Evolutionary conservation across 2,888 invertebrate genomes (phyloP).

Genomic region (Lasioglossum lativentre): DNA sequence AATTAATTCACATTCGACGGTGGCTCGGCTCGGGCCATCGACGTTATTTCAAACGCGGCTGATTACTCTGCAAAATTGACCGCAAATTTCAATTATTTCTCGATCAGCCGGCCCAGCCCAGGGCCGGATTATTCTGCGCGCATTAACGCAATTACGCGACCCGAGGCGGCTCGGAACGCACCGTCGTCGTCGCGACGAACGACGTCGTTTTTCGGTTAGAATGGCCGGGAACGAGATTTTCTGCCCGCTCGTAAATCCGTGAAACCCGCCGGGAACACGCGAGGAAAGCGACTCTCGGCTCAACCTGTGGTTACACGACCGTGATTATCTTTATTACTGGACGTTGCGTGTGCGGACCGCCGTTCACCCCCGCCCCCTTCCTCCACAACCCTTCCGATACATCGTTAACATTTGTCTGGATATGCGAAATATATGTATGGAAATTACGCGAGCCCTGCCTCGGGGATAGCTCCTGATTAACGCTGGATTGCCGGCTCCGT

Average conservation of each 20-base stretch:
- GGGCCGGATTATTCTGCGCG: constrained; percentile 32
- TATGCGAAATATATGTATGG: constrained; percentile 56
- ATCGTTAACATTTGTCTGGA: constrained; percentile 60
- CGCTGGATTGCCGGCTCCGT: constrained; percentile 6
- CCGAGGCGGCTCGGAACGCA: background rate
- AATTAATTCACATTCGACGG: constrained; percentile 78
- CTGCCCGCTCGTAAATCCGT: constrained; percentile 74
- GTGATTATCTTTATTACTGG: constrained; percentile 69
- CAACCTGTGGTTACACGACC: constrained; percentile 24
- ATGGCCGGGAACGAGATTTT: constrained; percentile 73
- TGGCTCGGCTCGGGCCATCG: constrained; percentile 73
- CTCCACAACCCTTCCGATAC: constrained; percentile 24
- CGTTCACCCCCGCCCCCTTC: no score
- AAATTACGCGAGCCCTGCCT: constrained; percentile 27
- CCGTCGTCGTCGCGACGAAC: constrained; percentile 50
- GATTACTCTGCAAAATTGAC: constrained; percentile 81
- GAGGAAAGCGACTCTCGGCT: constrained; percentile 16
- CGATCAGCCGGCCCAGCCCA: constrained; percentile 66
- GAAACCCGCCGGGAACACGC: constrained; percentile 27
- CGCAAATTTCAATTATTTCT: constrained; percentile 83
- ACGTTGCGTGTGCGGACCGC: constrained; percentile 30
- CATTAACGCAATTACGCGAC: constrained; percentile 71
- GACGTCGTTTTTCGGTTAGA: constrained; percentile 74
- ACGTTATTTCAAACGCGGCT: constrained; percentile 81
- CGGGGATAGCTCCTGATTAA: constrained; percentile 50